Evolutionary conservation across 2,888 invertebrate genomes (phyloP).

Genomic region (Cantharis rufa): DNA sequence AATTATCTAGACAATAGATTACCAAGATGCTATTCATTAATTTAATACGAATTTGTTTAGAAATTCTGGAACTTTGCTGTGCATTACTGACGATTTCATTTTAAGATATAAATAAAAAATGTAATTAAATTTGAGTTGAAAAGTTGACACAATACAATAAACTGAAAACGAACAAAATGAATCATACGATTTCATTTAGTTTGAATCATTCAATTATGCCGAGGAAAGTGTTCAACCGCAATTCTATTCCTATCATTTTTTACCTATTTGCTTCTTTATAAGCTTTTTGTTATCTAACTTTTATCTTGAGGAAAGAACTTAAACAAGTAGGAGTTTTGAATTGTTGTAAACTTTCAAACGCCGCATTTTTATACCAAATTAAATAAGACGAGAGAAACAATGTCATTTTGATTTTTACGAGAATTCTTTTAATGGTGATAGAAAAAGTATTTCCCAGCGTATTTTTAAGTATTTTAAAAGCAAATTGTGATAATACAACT

Average conservation of each 20-base stretch:
- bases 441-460: not conserved
- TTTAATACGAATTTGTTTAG: not conserved
- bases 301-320: slow-evolving; percentile 42
- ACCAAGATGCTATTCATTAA: not conserved
- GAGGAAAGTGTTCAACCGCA: slow-evolving; percentile 48
- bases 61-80: not conserved
- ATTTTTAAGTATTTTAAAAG: not conserved
- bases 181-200: slow-evolving; percentile 25
- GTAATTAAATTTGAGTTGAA: slow-evolving; percentile 6
- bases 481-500: slow-evolving; percentile 17
- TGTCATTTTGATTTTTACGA: slow-evolving; percentile 36
- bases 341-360: slow-evolving; percentile 35
- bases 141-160: slow-evolving; percentile 3
- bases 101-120: not conserved
- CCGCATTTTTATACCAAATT: slow-evolving; percentile 37
- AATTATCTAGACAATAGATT: not conserved
- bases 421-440: slow-evolving; percentile 35
- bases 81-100: not conserved
- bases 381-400: slow-evolving; percentile 39
- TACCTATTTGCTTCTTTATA: slow-evolving; percentile 40
- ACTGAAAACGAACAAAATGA: slow-evolving; percentile 15
- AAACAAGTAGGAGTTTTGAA: slow-evolving; percentile 39
- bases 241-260: slow-evolving; percentile 48
- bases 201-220: slow-evolving; percentile 50
- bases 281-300: slow-evolving; percentile 43